Percentiles rank a stretch among this genome's conserved stretches.
phyloP scores from a whole-genome alignment of 2,888 invertebrate genomes.

The Drosophila mulleri region DNA sequence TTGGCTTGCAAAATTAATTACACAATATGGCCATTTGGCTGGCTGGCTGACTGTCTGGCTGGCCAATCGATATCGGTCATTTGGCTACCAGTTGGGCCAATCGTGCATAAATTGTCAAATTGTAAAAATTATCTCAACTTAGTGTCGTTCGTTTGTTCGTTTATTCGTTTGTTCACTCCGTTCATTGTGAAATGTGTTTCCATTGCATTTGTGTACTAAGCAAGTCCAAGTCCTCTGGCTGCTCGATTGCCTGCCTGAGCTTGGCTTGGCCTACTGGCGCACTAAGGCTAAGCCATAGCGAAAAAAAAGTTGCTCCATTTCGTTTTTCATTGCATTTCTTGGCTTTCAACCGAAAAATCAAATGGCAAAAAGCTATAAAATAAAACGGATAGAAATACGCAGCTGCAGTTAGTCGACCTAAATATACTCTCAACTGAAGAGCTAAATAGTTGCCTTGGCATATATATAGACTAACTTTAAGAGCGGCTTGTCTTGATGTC shows the following conservation, averaged over 20 bases:
- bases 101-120: slow-evolving; percentile 82
- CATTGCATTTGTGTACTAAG: slow-evolving; percentile 63
- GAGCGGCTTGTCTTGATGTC: not conserved
- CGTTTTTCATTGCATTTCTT: slow-evolving; percentile 51
- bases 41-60: not conserved
- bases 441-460: not conserved
- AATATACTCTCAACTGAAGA: slow-evolving; percentile 8
- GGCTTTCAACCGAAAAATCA: slow-evolving; percentile 57
- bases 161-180: slow-evolving; percentile 35
- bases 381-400: not conserved
- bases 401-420: not conserved
- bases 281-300: slow-evolving; percentile 14
- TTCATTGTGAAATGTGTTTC: slow-evolving; percentile 75
- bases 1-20: slow-evolving; percentile 71
- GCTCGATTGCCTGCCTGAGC: slow-evolving; percentile 6
- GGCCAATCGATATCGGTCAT: slow-evolving; percentile 22
- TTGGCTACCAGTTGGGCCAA: slow-evolving; percentile 52
- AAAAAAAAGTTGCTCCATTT: slow-evolving; percentile 68
- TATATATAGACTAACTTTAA: not conserved
- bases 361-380: slow-evolving; percentile 24
- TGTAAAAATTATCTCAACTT: slow-evolving; percentile 81
- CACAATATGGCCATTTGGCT: slow-evolving; percentile 66
- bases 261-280: slow-evolving; percentile 31
- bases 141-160: slow-evolving; percentile 56
- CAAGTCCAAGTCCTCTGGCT: slow-evolving; percentile 44